Conservation (phyloP, 1,140 invertebrate genomes). For the Stegodyphus mimosarum region DNA sequence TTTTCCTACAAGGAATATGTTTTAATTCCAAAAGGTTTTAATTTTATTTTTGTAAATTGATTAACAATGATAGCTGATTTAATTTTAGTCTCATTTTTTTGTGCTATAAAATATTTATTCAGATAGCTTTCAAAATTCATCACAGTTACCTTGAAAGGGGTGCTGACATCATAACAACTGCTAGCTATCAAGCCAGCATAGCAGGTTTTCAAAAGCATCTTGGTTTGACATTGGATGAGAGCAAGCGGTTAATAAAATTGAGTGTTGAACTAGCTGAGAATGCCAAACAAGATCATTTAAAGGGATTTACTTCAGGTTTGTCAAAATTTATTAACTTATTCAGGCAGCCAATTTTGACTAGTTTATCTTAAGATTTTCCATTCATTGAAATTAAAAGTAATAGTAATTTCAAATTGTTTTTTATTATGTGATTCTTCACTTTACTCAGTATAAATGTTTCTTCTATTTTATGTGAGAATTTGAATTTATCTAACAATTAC, state of each 20-base stretch:
- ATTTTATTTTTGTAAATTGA: background rate
- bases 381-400: no score
- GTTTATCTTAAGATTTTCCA: no score
- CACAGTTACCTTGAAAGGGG: conserved; percentile 74
- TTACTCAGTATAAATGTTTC: no score
- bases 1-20: no score
- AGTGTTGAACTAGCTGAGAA: conserved; percentile 77
- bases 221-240: conserved; percentile 73
- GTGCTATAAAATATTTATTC: background rate
- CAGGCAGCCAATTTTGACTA: background rate
- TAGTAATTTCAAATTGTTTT: no score
- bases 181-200: conserved; percentile 89
- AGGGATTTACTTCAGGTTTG: background rate
- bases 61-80: background rate
- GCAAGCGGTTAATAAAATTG: conserved; percentile 76
- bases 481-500: no score
- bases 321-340: background rate
- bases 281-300: conserved; percentile 67
- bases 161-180: conserved; percentile 84
- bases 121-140: background rate
- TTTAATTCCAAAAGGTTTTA: background rate
- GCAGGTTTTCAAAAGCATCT: conserved; percentile 80
- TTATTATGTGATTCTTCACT: no score
- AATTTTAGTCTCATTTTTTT: background rate
- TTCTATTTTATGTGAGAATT: no score